These are phyloP conservation scores for Myotis myotis DNA, from an alignment of 2,797 vertebrate species.

Conservation along the genomic window DNA sequence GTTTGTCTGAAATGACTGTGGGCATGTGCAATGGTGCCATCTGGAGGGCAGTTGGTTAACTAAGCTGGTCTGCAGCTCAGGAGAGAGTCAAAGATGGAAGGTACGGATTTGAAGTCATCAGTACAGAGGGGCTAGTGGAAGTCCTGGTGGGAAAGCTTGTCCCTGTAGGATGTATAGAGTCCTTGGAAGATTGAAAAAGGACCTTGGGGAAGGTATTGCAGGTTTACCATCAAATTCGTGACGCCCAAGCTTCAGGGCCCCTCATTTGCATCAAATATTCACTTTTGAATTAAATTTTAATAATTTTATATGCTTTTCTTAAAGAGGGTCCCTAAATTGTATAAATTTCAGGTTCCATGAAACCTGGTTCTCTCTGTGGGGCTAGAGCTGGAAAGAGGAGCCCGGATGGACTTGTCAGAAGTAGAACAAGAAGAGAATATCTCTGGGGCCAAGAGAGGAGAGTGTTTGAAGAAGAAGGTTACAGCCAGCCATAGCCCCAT, in stretches of 20 bases:
- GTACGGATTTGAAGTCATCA: neutral
- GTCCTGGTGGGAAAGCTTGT: neutral
- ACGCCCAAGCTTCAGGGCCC: neutral
- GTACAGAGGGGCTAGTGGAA: neutral
- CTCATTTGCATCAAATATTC: neutral
- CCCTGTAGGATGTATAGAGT: accelerated
- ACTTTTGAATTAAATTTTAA: neutral
- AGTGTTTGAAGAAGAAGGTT: neutral
- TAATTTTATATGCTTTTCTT: neutral
- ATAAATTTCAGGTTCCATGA: neutral
- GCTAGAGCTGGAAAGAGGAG: neutral
- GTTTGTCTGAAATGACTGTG: neutral
- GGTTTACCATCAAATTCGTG: neutral
- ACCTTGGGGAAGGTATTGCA: neutral
- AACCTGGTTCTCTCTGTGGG: neutral
- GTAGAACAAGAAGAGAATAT: neutral
- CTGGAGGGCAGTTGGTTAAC: neutral
- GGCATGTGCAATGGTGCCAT: neutral
- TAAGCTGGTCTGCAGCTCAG: neutral
- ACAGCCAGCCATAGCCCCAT: neutral
- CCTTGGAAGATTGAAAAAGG: neutral
- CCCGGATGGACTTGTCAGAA: neutral
- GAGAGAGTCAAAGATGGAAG: neutral
- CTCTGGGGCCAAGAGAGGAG: neutral
- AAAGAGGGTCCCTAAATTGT: neutral